Base-by-base conservation (phyloP, 2,113 vertebrate genomes). In the Heteronetta atricapilla region DNA sequence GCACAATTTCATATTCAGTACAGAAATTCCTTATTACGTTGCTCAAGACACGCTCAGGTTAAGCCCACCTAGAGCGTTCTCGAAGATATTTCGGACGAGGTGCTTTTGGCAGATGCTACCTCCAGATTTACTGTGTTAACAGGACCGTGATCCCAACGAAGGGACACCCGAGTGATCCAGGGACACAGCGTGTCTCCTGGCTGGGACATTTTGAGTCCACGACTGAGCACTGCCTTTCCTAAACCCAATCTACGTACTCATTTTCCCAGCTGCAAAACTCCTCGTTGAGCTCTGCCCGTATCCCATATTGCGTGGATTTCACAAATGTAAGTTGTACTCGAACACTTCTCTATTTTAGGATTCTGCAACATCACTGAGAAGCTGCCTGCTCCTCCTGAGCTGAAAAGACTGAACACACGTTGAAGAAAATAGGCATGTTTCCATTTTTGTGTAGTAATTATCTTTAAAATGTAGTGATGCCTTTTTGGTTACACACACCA, bases 111-210 rank as follows among this genome's bases (percentile, higher is more conserved):
- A 42, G 29, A 33, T 1, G 3, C n/a, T 4, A 6, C 1, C 11
- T 36, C 79, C 38, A 38, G 14, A 33, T 76, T n/a, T 46, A 20
- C 12, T 4, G 0, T 2, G 16, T 20, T 36, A 66, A 59, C 21
- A 22, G 2, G 31, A 29, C 28, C 70, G 3, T 0, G 2, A 5
- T 18, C 26, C 66, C 88, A 36, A 17, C 0, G 3, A 28, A 9
- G 42, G 42, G 34, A 70, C 31, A 34, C 25, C 21, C 0, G 1
- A 20, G 55, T 3, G 38, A 34, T 26, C 23, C 63, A 36, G 23
- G 56, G 53, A 25, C n/a, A 56, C 52, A 26, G 40, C 1, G 0
- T 1, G 4, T 56, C 50, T 73, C 78, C 23, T n/a, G 38, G 10
- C n/a, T 13, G 14, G n/a, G 59, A 44, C 22, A 16, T 23, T 23